Evolutionary conservation across 53 echinoderm and acorn worm species (phyloP).

Genomic region (Zoroaster sp.): DNA sequence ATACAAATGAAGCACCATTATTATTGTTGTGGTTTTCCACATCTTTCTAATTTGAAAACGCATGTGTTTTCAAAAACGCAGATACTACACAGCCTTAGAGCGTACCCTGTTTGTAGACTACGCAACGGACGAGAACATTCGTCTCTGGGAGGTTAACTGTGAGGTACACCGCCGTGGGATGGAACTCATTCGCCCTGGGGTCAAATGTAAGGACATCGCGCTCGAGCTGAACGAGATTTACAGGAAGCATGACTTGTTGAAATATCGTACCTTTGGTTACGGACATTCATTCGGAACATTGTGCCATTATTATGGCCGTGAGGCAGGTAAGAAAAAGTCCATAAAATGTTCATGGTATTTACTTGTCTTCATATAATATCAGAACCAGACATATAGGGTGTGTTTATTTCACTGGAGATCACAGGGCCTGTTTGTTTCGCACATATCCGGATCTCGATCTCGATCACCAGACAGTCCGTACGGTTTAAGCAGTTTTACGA

Average conservation of each 20-base stretch:
- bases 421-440: too few species aligned
- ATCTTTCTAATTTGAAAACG: not conserved
- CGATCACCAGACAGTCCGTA: too few species aligned
- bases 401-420: too few species aligned
- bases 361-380: too few species aligned
- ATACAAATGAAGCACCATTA: too few species aligned
- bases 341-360: not conserved
- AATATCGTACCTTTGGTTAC: constrained; percentile 90
- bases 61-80: not conserved
- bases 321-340: too few species aligned
- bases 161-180: constrained; percentile 77
- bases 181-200: constrained; percentile 79
- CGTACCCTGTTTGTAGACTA: constrained; percentile 82
- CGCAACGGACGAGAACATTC: constrained; percentile 69
- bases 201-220: constrained; percentile 78
- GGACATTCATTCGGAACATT: constrained; percentile 88
- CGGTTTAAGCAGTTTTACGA: too few species aligned
- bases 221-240: constrained; percentile 76
- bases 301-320: constrained; percentile 83
- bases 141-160: constrained; percentile 83
- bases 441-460: too few species aligned
- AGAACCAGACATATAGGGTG: too few species aligned
- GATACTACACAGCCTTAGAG: constrained; percentile 87
- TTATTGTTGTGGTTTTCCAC: too few species aligned
- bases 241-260: constrained; percentile 60